A percentile compares a stretch with the other conserved stretches of the same genome.
These are phyloP conservation scores for Polypedilum vanderplanki DNA, from an alignment of 1,140 invertebrate genomes.

Conservation along the genomic window DNA sequence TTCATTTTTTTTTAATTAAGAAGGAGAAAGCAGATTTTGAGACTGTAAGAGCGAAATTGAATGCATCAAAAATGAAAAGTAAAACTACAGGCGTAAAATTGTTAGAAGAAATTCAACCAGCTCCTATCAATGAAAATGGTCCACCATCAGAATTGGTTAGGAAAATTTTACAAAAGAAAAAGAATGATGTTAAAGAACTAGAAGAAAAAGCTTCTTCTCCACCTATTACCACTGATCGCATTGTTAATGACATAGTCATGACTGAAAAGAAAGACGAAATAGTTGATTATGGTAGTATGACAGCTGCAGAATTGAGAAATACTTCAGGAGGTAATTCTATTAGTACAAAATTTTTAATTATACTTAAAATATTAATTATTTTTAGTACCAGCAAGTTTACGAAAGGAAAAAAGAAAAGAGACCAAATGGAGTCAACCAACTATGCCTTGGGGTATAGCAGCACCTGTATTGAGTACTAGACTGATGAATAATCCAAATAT, in stretches of 20 bases:
- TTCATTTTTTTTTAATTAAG: not conserved
- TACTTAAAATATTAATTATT: not conserved
- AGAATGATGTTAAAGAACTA: not conserved
- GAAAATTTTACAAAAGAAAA: not conserved
- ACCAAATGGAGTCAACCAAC: constrained; percentile 35
- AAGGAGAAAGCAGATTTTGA: not conserved
- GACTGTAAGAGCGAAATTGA: not conserved
- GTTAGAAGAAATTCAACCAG: not conserved
- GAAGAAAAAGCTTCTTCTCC: not conserved
- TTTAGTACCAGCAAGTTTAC: constrained; percentile 1
- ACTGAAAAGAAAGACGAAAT: not conserved
- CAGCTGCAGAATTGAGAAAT: constrained; percentile 32
- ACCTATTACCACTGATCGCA: not conserved
- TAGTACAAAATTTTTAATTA: not conserved
- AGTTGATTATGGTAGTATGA: not conserved
- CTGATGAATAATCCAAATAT: not conserved
- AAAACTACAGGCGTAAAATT: not conserved
- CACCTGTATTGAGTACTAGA: not conserved
- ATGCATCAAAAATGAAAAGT: not conserved
- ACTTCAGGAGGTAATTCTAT: not conserved
- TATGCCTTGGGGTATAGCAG: not conserved
- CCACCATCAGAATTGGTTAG: not conserved
- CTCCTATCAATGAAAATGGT: not conserved
- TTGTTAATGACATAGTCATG: not conserved
- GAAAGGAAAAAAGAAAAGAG: not conserved